Evolutionary conservation across 1,140 invertebrate genomes (phyloP), one percentile per base, ranked within the genome.

Genomic region (Heliothis subflexa): DNA sequence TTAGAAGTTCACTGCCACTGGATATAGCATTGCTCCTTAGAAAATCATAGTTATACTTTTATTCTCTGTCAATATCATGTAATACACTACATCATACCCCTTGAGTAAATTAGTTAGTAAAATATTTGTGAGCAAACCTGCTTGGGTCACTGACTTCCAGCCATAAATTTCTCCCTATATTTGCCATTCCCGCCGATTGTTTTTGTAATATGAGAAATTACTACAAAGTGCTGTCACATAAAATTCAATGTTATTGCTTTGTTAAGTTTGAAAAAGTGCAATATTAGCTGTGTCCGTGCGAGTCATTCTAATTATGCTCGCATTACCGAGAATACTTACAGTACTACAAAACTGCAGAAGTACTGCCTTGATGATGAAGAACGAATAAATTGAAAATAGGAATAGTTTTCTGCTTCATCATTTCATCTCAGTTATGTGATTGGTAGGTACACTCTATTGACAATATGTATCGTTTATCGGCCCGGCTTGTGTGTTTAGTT

Each of bases 391-490:
- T n/a, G 33, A 40, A 62, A 40, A 64, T 1, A 47, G 2, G 40
- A 47, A 64, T 33, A n/a, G 16, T 66, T 66, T 16, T 66, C 40
- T 59, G 21, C 13, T 16, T 64, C 40, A 18, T 66, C 16, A 12
- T 66, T 47, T 47, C 11, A 66, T 59, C 13, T 59, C 21, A 13
- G 55, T 59, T 59, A 18, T 18, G 2, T 45, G 47, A 11, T 47
- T 47, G 13, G 18, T 66, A 66, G 13, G 18, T 47, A 66, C 11
- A 18, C 47, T 45, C 47, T 21, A 47, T 11, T 66, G 62, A 66
- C 62, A 66, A 66, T 66, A n/a, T n/a, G n/a, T n/a, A 47, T 66
- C 47, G 40, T 66, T 13, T 47, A 13, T 66, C 62, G 13, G 62
- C 62, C 47, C 40, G 21, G 16, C 10, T 33, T 40, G 61, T 64